A percentile compares a stretch with the other conserved stretches of the same genome.
These are phyloP conservation scores for Porites lutea DNA, from an alignment of 64 coral and sea anemone genomes.

Conservation along the genomic window DNA sequence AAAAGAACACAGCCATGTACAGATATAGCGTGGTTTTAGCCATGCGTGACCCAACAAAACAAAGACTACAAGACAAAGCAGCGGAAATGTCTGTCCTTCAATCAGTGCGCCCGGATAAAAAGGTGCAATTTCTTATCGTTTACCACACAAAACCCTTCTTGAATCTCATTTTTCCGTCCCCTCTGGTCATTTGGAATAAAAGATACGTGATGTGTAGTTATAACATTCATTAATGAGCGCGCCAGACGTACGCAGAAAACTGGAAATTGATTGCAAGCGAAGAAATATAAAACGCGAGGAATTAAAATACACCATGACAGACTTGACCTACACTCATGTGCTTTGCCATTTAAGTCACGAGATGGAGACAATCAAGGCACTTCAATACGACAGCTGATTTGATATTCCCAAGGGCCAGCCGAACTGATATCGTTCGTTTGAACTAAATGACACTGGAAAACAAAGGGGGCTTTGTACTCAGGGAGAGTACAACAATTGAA, in stretches of 20 bases:
- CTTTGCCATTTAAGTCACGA: conserved; percentile 17
- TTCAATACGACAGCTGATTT: conserved; percentile 20
- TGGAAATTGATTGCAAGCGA: conserved; percentile 3
- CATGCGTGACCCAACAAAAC: conserved; percentile 31
- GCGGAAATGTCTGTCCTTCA: conserved; percentile 8
- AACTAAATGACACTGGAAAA: conserved; percentile 26
- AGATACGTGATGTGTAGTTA: not conserved
- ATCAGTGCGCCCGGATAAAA: not conserved
- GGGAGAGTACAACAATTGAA: conserved; percentile 5
- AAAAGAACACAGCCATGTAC: not conserved
- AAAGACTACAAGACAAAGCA: not conserved
- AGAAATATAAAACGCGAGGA: not conserved
- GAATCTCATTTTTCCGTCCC: conserved; percentile 35
- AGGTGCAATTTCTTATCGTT: not conserved
- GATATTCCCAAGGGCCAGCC: not conserved
- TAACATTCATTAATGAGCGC: not conserved
- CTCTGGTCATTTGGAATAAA: conserved; percentile 10
- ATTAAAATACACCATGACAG: not conserved
- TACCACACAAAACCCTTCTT: not conserved
- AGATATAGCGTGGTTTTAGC: conserved; percentile 39
- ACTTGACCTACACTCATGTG: conserved; percentile 3
- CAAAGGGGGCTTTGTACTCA: conserved; percentile 13
- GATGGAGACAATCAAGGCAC: not conserved
- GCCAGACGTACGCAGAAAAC: not conserved
- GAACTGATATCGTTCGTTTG: not conserved